phyloP scores from a whole-genome alignment of 2,888 invertebrate species.

The Euzophera pinguis region DNA sequence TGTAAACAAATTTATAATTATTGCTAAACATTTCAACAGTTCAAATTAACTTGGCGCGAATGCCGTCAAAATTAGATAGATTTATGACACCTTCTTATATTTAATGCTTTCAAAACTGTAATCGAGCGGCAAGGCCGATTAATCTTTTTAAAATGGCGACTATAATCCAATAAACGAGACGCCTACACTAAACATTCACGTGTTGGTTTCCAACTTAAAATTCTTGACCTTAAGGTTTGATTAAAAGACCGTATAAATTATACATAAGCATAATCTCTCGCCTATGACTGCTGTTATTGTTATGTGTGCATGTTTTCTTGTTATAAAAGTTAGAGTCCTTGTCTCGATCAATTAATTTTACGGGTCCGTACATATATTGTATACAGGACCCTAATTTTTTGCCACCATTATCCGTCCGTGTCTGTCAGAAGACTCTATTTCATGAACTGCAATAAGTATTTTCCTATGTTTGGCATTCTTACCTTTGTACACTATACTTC shows the following conservation, averaged over 20 bases:
- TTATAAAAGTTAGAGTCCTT: neutral
- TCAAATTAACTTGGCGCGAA: constrained; percentile 17
- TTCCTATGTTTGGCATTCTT: no score
- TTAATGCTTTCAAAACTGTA: constrained; percentile 33
- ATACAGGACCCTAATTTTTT: no score
- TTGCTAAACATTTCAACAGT: constrained; percentile 19
- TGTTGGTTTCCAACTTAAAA: constrained; percentile 22
- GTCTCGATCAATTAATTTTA: no score
- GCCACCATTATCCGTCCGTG: no score
- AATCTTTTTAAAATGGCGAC: constrained; percentile 29
- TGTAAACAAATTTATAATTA: neutral
- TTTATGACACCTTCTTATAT: constrained; percentile 28
- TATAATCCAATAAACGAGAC: constrained; percentile 35
- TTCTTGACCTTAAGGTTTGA: constrained; percentile 21
- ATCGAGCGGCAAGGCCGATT: constrained; percentile 38
- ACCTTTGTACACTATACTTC: no score
- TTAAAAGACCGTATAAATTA: constrained; percentile 15
- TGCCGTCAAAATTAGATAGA: constrained; percentile 29
- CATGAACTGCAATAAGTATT: no score
- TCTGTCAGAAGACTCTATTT: no score
- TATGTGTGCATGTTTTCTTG: neutral
- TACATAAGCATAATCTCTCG: constrained; percentile 3
- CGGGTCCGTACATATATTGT: no score
- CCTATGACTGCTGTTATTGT: neutral
- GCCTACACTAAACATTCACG: constrained; percentile 29